Base-by-base conservation (phyloP, 2,797 vertebrate genomes). In the Pogoniulus pusillus region DNA sequence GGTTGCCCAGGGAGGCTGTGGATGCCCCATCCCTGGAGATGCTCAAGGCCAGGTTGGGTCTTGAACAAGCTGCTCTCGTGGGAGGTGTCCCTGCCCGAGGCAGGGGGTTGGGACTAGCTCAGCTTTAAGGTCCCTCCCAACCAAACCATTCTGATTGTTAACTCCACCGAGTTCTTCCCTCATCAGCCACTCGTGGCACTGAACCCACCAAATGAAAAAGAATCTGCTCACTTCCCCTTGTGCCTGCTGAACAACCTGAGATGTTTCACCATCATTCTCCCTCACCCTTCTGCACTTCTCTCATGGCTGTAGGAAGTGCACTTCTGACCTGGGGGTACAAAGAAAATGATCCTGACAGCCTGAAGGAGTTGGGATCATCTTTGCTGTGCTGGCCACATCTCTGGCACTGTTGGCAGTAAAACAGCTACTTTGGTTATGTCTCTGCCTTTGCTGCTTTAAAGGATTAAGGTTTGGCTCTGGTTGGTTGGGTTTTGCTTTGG, bases 311-410 rank as follows among this genome's bases (percentile, higher is more conserved):
- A 20, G 63, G 60, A 90, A 59, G 45, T 7, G 7, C 51, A 29
- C 17, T 68, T 71, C 94, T 97, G 97, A 99, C 99, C 98, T 99
- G 99, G 91, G 99, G 99, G 96, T 99, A 99, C 6, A 99, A 98
- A 32, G 99, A 99, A 95, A 99, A 98, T 18, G 98, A 98, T 95
- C 99, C 99, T 0, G 99, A 99, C 82, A 99, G 96, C 86, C 97
- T 98, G 96, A 99, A 99, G 55, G 99, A 99, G 35, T 97, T 97
- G 2, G 99, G 98, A 93, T 99, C 99, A 24, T 99, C 99, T 97
- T 99, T 99, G 93, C 98, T 99, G 97, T 99, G 99, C 71, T 99
- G 99, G 85, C 99, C 99, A 88, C 99, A 99, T 93, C 99, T 99
- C 97, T 99, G 99, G 97, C 99, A 99, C 99, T 99, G 96, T 95